Evolutionary conservation across 30 jellyfish, hydroid and myxozoan species (phyloP), one percentile per base, ranked within the genome.

Genomic region (Cassiopea xamachana): DNA sequence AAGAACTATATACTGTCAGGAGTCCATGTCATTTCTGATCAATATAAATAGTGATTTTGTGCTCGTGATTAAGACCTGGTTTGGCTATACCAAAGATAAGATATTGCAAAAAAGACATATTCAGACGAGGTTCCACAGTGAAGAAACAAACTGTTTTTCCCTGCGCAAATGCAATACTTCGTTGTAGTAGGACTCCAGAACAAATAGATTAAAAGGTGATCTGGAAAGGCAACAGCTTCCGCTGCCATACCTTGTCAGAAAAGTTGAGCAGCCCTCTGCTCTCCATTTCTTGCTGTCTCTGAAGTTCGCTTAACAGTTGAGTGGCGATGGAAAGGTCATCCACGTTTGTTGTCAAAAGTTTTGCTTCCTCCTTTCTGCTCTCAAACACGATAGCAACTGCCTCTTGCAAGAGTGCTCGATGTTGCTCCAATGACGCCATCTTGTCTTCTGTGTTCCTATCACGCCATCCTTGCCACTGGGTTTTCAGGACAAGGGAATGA

Each of bases 401-500:
- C 83, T 96, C 98, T 55, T 88, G 93, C 74, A 96, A 71, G 49
- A 88, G 16, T 8, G 89, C 89, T 43, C 98, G 96, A 68, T 83
- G 92, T 81, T 90, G 93, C 16, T 79, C 92, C 58, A 73, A 10
- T 46, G 90, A 58, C 14, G 79, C 19, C 74, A 77, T 13, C 74
- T 92, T 92, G 61, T 85, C 97, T 49, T 92, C 97, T 55, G 79
- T 55, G 84, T 79, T 72, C 48, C 91, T 73, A 51, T 81, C 84
- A 12, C 86, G 87, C 97, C 97, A 91, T 4, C 97, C 97, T 60
- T 92, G 94, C 97, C 98, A 89, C 73, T 88, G 98, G 12, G 98
- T 91, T 46, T 80, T 73, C 90, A 96, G 84, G 16, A 96, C 97
- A 19, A 81, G 82, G 51, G 93, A 86, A 89, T 96, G 98, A 69